Evolutionary conservation across 2,888 invertebrate genomes (phyloP).

Genomic region (Arctia plantaginis): DNA sequence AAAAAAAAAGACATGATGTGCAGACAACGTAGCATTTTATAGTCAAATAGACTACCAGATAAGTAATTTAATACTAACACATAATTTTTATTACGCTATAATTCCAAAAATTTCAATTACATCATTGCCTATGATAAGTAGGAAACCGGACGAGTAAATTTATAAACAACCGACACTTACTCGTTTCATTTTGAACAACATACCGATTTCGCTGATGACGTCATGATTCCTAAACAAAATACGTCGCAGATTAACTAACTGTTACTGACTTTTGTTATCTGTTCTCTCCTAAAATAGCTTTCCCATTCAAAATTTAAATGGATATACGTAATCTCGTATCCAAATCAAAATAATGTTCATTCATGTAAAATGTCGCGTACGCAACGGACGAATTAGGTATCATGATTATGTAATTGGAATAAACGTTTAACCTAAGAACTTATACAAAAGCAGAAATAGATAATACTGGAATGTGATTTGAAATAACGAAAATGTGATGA

Average conservation of each 20-base stretch:
- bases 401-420: neutral
- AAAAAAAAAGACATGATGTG: too few species aligned
- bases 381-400: neutral
- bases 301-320: neutral
- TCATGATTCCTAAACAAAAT: neutral
- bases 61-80: neutral
- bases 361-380: neutral
- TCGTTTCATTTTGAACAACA: neutral
- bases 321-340: neutral
- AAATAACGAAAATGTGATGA: too few species aligned
- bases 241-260: neutral
- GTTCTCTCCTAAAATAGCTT: constrained; percentile 2
- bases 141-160: neutral
- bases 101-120: neutral
- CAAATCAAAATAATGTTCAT: constrained; percentile 2
- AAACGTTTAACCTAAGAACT: neutral
- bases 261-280: constrained; percentile 1
- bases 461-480: neutral
- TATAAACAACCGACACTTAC: neutral
- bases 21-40: neutral
- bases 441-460: neutral
- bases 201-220: neutral
- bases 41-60: neutral
- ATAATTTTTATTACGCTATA: neutral
- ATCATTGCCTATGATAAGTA: neutral